Base-by-base conservation (phyloP, 2,113 vertebrate genomes). In the Myanophis thanlyinensis region DNA sequence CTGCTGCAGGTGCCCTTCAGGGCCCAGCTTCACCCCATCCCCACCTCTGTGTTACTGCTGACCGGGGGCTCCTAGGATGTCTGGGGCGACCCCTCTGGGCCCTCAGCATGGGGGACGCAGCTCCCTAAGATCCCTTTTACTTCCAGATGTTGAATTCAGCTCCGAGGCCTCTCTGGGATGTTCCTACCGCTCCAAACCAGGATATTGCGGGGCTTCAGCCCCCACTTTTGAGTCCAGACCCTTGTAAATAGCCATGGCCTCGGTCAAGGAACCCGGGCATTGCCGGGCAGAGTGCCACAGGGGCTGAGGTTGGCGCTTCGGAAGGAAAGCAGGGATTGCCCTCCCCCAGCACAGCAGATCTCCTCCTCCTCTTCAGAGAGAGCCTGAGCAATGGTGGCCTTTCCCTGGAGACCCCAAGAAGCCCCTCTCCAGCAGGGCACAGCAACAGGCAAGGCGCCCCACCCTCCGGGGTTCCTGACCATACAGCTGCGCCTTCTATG, bases 41-140 rank as follows among this genome's bases (percentile, higher is more conserved):
- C 12, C 12, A 5, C 5, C 62, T 15, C n/a, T 1, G 5, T 18
- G 15, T 35, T 35, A 40, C n/a, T 8, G 15, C 13, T 7, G 67
- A 20, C 13, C 13, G 5, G 1, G 67, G 67, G n/a, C n/a, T 40
- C n/a, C 67, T 40, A 12, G 67, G 15, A 8, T 7, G n/a, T 2
- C n/a, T 35, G 15, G 5, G n/a, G n/a, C 2, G 1, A 73, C 2
- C 2, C n/a, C 30, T 7, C n/a, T 20, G n/a, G n/a, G 5, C n/a
- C 15, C n/a, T 40, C 67, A 73, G n/a, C 15, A 3, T 20, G n/a
- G n/a, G 67, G 67, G 15, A 73, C 6, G 12, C 2, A 5, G 62
- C 5, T 73, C 67, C 67, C n/a, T n/a, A 15, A 35, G 15, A 18
- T 2, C 15, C 67, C n/a, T 3, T 40, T 35, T 35, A 3, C 5